phyloP scores from a whole-genome alignment of 2,797 vertebrate genomes.

The Galago senegalensis region DNA sequence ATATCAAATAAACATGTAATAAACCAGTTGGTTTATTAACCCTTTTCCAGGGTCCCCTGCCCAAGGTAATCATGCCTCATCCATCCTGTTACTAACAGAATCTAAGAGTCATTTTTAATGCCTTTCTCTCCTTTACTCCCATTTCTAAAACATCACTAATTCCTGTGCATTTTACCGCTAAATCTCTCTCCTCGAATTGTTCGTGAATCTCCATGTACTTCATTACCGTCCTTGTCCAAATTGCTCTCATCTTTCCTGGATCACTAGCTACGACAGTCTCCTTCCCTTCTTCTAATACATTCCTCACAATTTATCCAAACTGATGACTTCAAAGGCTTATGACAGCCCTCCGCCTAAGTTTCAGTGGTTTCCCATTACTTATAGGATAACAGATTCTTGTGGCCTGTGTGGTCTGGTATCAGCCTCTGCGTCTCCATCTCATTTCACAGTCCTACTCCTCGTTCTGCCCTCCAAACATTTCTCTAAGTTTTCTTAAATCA shows the following conservation, averaged over 20 bases:
- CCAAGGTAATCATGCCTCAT: slow-evolving; percentile 1
- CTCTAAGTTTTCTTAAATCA: background rate
- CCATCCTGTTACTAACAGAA: background rate
- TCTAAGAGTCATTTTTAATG: background rate
- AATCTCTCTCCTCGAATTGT: background rate
- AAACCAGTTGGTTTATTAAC: background rate
- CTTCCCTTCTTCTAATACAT: background rate
- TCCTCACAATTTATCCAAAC: background rate
- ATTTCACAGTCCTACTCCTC: background rate
- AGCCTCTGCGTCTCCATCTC: background rate
- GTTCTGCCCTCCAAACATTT: background rate
- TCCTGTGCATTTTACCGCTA: slow-evolving; percentile 2
- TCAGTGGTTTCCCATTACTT: slow-evolving; percentile 27
- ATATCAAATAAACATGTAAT: background rate
- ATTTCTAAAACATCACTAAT: slow-evolving; percentile 7
- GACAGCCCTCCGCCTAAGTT: background rate
- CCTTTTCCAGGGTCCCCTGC: background rate
- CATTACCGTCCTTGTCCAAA: background rate
- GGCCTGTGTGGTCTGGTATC: background rate
- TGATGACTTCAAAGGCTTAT: background rate
- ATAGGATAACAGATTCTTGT: background rate
- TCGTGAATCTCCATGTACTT: background rate
- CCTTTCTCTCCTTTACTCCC: background rate
- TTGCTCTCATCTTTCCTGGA: background rate
- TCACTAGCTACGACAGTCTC: background rate